phyloP scores from a whole-genome alignment of 2,888 invertebrate genomes.

The Xylophagus ater region DNA sequence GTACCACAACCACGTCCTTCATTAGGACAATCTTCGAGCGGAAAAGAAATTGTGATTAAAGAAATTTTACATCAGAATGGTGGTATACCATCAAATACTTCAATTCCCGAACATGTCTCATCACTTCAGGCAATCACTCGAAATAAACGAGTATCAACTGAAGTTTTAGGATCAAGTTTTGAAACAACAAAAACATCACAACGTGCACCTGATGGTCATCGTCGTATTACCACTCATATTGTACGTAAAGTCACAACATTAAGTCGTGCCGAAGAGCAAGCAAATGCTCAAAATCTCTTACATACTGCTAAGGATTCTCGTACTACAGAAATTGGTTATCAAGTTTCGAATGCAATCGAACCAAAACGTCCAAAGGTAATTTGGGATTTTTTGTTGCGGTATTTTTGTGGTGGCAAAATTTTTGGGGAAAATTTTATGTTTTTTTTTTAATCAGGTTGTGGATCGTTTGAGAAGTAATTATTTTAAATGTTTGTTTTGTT shows the following conservation, averaged over 20 bases:
- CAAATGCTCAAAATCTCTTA: slow-evolving; percentile 54
- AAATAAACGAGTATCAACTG: slow-evolving; percentile 70
- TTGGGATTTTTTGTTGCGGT: too few species aligned
- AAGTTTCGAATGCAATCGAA: slow-evolving; percentile 48
- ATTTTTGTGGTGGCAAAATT: too few species aligned
- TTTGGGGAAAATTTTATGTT: too few species aligned
- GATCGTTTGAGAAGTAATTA: too few species aligned
- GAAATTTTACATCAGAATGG: slow-evolving; percentile 14
- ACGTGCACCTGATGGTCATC: slow-evolving; percentile 64
- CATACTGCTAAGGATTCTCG: slow-evolving; percentile 45
- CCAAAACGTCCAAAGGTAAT: slow-evolving; percentile 68
- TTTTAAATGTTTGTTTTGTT: too few species aligned
- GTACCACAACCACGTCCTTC: too few species aligned
- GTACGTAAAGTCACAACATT: slow-evolving; percentile 81
- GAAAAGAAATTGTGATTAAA: slow-evolving; percentile 13
- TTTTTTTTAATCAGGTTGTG: too few species aligned
- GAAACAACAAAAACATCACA: slow-evolving; percentile 76
- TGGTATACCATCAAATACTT: slow-evolving; percentile 36
- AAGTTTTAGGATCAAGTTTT: slow-evolving; percentile 72
- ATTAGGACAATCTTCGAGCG: slow-evolving; percentile 3
- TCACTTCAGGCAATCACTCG: slow-evolving; percentile 68
- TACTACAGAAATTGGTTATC: slow-evolving; percentile 40
- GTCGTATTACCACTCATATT: slow-evolving; percentile 75
- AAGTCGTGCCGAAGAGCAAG: slow-evolving; percentile 74
- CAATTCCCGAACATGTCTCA: slow-evolving; percentile 23